A percentile compares a stretch with the other conserved stretches of the same genome.
These are phyloP conservation scores for Stenotaenia linearis DNA, from an alignment of 2,888 invertebrate genomes.

Conservation along the genomic window DNA sequence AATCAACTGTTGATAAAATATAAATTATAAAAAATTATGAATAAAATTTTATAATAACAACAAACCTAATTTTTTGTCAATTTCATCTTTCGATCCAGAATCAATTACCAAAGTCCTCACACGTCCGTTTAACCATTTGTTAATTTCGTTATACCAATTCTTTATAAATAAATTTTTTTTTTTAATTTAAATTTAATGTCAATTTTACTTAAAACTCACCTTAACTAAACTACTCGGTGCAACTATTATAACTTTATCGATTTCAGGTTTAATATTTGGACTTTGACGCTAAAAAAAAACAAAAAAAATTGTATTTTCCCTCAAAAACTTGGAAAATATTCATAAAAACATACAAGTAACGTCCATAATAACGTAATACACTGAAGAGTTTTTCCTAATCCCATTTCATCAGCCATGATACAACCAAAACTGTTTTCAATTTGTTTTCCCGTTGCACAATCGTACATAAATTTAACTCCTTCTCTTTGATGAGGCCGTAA, in stretches of 20 bases:
- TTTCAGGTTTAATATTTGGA: slow-evolving; percentile 80
- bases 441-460: slow-evolving; percentile 89
- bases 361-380: slow-evolving; percentile 96
- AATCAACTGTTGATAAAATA: too few species aligned
- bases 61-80: slow-evolving; percentile 61
- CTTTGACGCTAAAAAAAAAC: slow-evolving; percentile 62
- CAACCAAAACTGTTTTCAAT: slow-evolving; percentile 85
- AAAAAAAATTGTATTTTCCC: slow-evolving; percentile 30
- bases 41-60: too few species aligned
- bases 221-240: slow-evolving; percentile 96
- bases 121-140: slow-evolving; percentile 87
- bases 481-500: slow-evolving; percentile 96
- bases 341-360: slow-evolving; percentile 54
- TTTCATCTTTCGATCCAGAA: slow-evolving; percentile 77
- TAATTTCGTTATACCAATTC: slow-evolving; percentile 98
- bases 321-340: slow-evolving; percentile 12
- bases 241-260: slow-evolving; percentile 90
- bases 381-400: slow-evolving; percentile 93
- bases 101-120: slow-evolving; percentile 73
- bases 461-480: slow-evolving; percentile 98
- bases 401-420: slow-evolving; percentile 99
- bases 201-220: slow-evolving; percentile 43
- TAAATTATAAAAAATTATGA: too few species aligned
- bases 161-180: slow-evolving; percentile 39
- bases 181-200: neutral